Conservation (phyloP, 1,140 invertebrate genomes). For the Lasaia peninsularis region DNA sequence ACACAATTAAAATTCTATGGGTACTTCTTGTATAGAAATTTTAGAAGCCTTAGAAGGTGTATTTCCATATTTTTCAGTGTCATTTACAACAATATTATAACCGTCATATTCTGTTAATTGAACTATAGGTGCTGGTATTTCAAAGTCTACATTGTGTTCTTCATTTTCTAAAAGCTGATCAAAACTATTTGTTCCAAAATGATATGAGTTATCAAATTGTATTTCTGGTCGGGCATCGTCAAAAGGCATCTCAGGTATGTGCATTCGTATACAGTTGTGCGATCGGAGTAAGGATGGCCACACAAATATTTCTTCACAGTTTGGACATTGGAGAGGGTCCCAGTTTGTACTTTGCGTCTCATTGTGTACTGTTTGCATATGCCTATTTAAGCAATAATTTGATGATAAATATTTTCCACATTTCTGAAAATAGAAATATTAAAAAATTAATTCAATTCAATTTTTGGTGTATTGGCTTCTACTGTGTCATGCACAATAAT, state of each 20-base stretch:
- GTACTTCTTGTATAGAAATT: constrained; percentile 55
- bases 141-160: constrained; percentile 53
- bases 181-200: constrained; percentile 27
- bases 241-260: constrained; percentile 46
- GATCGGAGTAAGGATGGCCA: constrained; percentile 41
- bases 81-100: constrained; percentile 20
- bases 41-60: constrained; percentile 32
- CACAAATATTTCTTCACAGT: constrained; percentile 53
- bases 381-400: constrained; percentile 44
- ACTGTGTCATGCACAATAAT: no score
- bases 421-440: constrained; percentile 36
- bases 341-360: constrained; percentile 2
- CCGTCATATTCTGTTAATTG: constrained; percentile 41
- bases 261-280: constrained; percentile 50
- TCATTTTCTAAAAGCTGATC: constrained; percentile 33
- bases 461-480: no score
- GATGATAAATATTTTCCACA: constrained; percentile 51
- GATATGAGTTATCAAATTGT: constrained; percentile 39
- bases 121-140: constrained; percentile 51
- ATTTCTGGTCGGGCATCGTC: constrained; percentile 49
- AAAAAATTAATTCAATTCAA: no score
- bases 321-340: constrained; percentile 32
- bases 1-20: constrained; percentile 51
- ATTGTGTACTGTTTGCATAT: constrained; percentile 36
- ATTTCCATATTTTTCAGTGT: constrained; percentile 13